Evolutionary conservation across 1,140 invertebrate species (phyloP), one percentile per base, ranked within the genome.

Genomic region (Cydia fagiglandana): DNA sequence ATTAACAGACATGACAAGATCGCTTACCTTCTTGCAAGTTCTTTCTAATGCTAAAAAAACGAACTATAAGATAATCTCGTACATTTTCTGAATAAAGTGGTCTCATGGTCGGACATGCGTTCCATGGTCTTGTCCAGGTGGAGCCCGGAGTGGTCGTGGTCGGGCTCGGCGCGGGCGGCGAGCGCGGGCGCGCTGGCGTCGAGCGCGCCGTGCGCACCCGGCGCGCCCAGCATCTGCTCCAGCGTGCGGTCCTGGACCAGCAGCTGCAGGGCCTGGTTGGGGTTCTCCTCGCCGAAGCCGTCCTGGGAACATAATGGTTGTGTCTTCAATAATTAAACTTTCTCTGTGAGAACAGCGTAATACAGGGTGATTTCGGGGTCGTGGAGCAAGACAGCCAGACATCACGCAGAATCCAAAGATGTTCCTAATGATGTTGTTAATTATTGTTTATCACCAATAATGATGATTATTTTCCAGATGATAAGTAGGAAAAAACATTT

Each of bases 221-320:
- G 70, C 0, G 56, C 75, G 1, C 79, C 76, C 73, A 88, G 45
- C 87, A 89, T 88, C 76, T 81, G 73, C 45, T 90, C 89, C 2
- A 87, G 6, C 0, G 83, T 86, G 12, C 81, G 79, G 15, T 88
- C 82, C 0, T 70, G 73, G 2, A 86, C 47, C 4, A 86, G 56
- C n/a, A 85, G 10, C 17, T 84, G 79, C 4, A 87, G 15, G 0
- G 79, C 73, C 47, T 79, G 82, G 0, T 87, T 83, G 2, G 76
- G 80, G 6, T 86, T 79, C 38, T 87, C 78, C 75, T 91, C 90
- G 1, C 88, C 90, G 68, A 91, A 91, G 2, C 86, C 86, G 45
- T 91, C 90, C 90, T 91, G 61, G 7, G 5, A 20, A 75, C 2
- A 20, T 41, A 73, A 34, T 34, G 24, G 24, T 24, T 34, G 4